Conservation (phyloP, 2,113 vertebrate genomes). For the Thermophis baileyi region DNA sequence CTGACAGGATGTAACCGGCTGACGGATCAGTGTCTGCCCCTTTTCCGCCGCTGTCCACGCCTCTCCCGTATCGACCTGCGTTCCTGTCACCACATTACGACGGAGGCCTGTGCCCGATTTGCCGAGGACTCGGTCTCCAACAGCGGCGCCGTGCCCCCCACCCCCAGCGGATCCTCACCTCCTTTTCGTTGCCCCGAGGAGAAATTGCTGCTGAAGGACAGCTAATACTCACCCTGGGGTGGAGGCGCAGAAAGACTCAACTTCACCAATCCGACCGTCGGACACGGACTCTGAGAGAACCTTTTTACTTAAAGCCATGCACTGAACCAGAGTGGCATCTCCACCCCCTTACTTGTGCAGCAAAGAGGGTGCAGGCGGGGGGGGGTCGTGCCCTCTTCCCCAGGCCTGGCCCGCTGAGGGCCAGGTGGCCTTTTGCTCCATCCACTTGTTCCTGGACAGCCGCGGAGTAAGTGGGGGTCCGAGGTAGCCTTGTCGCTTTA, state of each 20-base stretch:
- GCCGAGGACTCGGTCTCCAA: constrained; percentile 59
- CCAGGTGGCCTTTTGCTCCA: constrained; percentile 11
- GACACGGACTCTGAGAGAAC: constrained; percentile 30
- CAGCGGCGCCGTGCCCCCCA: neutral
- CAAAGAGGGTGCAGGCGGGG: neutral
- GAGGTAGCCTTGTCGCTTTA: constrained; percentile 22
- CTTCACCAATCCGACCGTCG: neutral
- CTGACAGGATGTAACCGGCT: constrained; percentile 79
- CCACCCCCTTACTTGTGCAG: constrained; percentile 12
- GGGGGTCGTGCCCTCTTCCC: neutral
- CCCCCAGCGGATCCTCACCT: neutral
- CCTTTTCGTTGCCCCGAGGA: constrained; percentile 73
- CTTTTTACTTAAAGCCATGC: constrained; percentile 38
- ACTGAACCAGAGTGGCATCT: constrained; percentile 29
- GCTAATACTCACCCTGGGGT: constrained; percentile 68
- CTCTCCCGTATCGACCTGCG: constrained; percentile 83
- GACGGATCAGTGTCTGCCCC: constrained; percentile 81
- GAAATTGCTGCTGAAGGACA: constrained; percentile 86
- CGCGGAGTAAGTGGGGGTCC: constrained; percentile 15
- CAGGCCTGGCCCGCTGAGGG: neutral
- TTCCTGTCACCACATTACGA: constrained; percentile 78
- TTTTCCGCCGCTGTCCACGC: constrained; percentile 79
- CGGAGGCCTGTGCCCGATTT: constrained; percentile 76
- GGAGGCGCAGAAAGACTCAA: constrained; percentile 13
- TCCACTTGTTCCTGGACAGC: constrained; percentile 5